These are phyloP conservation scores for Chrysolina americana DNA, from an alignment of 2,888 invertebrate species.

Conservation along the genomic window DNA sequence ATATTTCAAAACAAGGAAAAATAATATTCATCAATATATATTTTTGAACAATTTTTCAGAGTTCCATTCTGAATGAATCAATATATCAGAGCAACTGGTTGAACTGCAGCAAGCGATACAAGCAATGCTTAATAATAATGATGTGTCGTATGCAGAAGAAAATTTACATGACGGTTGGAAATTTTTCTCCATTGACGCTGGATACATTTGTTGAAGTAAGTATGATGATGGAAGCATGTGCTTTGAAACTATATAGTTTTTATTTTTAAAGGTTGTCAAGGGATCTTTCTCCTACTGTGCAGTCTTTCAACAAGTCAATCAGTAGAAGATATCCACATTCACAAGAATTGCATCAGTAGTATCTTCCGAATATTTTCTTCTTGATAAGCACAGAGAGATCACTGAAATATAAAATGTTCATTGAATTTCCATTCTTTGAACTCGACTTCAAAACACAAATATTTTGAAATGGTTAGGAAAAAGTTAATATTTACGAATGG, in stretches of 20 bases:
- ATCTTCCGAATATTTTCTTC: no score
- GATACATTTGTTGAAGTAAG: slow-evolving; percentile 25
- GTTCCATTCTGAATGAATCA: slow-evolving; percentile 3
- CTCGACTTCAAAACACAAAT: no score
- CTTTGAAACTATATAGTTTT: background rate
- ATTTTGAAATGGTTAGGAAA: no score
- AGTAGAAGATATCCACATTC: background rate
- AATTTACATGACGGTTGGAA: slow-evolving; percentile 25
- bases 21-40: no score
- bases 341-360: background rate
- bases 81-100: slow-evolving; percentile 26
- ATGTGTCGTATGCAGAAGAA: slow-evolving; percentile 25
- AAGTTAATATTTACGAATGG: no score
- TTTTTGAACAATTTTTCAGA: background rate
- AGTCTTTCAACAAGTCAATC: slow-evolving; percentile 13
- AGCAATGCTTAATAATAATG: slow-evolving; percentile 26
- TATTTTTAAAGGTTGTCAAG: slow-evolving; percentile 9
- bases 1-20: no score
- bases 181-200: slow-evolving; percentile 28
- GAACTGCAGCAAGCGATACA: slow-evolving; percentile 22
- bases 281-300: slow-evolving; percentile 26
- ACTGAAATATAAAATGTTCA: no score
- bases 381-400: no score
- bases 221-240: background rate
- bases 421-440: no score